Evolutionary conservation across 1,140 invertebrate species (phyloP).

Genomic region (Elymnias hypermnestra): DNA sequence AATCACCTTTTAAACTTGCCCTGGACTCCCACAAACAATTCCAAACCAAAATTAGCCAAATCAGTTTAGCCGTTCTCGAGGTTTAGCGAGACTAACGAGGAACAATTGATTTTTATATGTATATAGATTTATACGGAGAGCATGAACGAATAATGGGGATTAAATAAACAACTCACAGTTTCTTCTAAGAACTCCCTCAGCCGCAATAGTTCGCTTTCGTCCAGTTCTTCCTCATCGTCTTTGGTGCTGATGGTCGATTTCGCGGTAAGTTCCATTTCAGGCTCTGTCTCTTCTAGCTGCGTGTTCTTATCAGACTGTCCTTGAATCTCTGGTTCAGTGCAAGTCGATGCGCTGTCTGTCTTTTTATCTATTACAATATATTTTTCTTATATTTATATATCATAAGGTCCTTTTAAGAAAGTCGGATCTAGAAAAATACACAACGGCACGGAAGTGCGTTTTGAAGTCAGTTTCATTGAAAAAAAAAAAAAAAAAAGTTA

Average conservation of each 20-base stretch:
- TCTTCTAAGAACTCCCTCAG: slow-evolving; percentile 65
- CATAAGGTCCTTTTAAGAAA: too few relatives aligned
- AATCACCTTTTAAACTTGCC: too few relatives aligned
- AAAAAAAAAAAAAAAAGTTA: too few relatives aligned
- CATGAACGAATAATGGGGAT: not conserved
- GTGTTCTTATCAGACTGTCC: slow-evolving; percentile 29
- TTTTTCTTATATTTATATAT: not conserved
- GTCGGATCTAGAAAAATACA: too few relatives aligned
- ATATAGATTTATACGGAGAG: too few relatives aligned
- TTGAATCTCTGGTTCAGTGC: slow-evolving; percentile 35
- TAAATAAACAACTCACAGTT: slow-evolving; percentile 26
- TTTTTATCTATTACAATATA: slow-evolving; percentile 46
- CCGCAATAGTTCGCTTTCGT: slow-evolving; percentile 50
- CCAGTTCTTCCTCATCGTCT: slow-evolving; percentile 56
- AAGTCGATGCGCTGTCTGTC: slow-evolving; percentile 38
- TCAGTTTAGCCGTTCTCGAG: too few relatives aligned
- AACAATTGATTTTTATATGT: too few relatives aligned
- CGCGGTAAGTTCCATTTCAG: slow-evolving; percentile 35
- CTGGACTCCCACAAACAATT: too few relatives aligned
- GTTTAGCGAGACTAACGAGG: too few relatives aligned
- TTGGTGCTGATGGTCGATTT: slow-evolving; percentile 44
- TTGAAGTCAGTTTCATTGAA: too few relatives aligned
- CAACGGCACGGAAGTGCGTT: too few relatives aligned
- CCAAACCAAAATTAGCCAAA: too few relatives aligned
- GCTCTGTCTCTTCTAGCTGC: slow-evolving; percentile 31